Evolutionary conservation across 2,888 invertebrate species (phyloP).

Genomic region (Pollenia angustigena): DNA sequence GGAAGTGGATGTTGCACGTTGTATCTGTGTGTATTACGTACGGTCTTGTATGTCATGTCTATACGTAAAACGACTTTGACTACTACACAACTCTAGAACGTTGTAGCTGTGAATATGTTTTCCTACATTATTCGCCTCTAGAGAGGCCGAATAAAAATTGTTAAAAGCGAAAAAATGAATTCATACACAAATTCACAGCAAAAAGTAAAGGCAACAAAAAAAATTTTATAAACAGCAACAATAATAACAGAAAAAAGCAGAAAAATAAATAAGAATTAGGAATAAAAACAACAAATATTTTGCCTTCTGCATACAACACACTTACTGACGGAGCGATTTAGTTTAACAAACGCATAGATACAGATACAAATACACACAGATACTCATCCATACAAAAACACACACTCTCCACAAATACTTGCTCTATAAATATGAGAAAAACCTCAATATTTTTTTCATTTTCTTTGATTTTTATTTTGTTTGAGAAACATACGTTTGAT

Average conservation of each 20-base stretch:
- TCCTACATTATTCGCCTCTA: constrained; percentile 42
- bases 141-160: constrained; percentile 45
- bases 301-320: constrained; percentile 34
- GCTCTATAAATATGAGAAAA: constrained; percentile 26
- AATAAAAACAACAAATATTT: constrained; percentile 49
- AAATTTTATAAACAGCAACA: constrained; percentile 26
- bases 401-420: neutral
- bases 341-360: constrained; percentile 59
- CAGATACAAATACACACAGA: constrained; percentile 25
- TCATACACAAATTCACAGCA: neutral
- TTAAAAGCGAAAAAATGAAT: constrained; percentile 40
- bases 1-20: neutral
- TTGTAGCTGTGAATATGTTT: constrained; percentile 2
- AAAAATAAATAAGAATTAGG: constrained; percentile 38
- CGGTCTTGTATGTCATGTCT: neutral
- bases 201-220: constrained; percentile 25
- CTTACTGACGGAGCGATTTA: constrained; percentile 63
- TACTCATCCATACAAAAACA: neutral
- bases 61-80: neutral
- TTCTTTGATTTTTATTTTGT: neutral
- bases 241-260: neutral
- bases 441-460: constrained; percentile 12
- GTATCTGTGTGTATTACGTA: neutral
- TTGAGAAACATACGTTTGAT: constrained; percentile 26
- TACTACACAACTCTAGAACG: neutral